Evolutionary conservation across 2,888 invertebrate species (phyloP).

Genomic region (Ennomos fuscantarius): DNA sequence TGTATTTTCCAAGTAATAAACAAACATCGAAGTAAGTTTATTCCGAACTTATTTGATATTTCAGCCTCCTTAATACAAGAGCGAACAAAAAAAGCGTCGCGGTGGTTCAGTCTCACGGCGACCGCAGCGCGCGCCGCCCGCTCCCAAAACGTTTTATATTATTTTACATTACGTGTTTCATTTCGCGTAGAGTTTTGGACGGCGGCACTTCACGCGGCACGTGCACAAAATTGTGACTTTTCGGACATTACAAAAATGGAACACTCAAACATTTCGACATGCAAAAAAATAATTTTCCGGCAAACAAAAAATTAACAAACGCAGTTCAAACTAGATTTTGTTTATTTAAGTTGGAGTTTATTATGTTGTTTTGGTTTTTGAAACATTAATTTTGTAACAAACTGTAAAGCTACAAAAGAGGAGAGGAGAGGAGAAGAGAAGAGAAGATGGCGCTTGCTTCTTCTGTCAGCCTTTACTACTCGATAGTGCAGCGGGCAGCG

Average conservation of each 20-base stretch:
- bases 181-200: slow-evolving; percentile 83
- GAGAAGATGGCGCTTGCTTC: slow-evolving; percentile 86
- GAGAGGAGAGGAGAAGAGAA: slow-evolving; percentile 49
- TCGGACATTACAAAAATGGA: slow-evolving; percentile 69
- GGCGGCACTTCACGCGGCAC: slow-evolving; percentile 76
- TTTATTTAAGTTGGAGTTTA: slow-evolving; percentile 49
- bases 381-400: slow-evolving; percentile 70
- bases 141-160: slow-evolving; percentile 74
- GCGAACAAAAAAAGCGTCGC: slow-evolving; percentile 72
- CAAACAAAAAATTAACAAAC: slow-evolving; percentile 63
- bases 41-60: slow-evolving; percentile 73
- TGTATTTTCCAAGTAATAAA: slow-evolving; percentile 9
- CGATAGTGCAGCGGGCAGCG: slow-evolving; percentile 88
- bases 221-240: slow-evolving; percentile 81
- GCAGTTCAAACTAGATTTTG: slow-evolving; percentile 80
- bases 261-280: slow-evolving; percentile 59
- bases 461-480: slow-evolving; percentile 89
- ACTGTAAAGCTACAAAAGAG: slow-evolving; percentile 70
- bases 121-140: slow-evolving; percentile 80
- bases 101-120: slow-evolving; percentile 69
- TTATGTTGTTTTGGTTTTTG: slow-evolving; percentile 64
- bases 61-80: slow-evolving; percentile 66
- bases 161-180: slow-evolving; percentile 83
- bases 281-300: slow-evolving; percentile 67
- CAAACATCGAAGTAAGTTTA: slow-evolving; percentile 54